phyloP scores from a whole-genome alignment of 2,113 vertebrate genomes.

The Onychorhynchus coronatus region DNA sequence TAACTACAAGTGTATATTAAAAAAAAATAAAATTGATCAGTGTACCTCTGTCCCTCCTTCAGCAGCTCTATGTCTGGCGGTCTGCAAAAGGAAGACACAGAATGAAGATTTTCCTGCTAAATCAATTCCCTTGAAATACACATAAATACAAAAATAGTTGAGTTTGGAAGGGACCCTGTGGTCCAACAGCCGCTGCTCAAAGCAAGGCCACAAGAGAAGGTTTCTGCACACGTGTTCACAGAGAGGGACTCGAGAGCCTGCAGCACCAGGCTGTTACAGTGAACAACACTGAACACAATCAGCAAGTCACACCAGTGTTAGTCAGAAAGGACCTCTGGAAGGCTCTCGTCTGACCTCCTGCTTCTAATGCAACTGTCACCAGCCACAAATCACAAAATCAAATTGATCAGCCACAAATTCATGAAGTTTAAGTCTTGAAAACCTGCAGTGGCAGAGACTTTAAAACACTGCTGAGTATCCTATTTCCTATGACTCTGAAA shows the following conservation, averaged over 20 bases:
- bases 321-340: neutral
- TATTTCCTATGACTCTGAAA: neutral
- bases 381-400: neutral
- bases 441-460: neutral
- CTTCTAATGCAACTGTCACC: neutral
- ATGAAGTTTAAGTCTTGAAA: neutral
- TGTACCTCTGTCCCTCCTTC: constrained; percentile 84
- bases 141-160: neutral
- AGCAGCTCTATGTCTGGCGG: constrained; percentile 82
- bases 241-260: rapidly evolving
- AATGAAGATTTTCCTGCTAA: neutral
- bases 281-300: neutral
- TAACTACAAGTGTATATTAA: neutral
- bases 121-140: neutral
- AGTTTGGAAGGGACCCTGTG: neutral
- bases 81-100: constrained; percentile 69
- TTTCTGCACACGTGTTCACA: neutral
- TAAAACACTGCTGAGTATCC: neutral
- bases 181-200: neutral
- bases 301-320: neutral
- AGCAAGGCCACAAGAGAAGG: neutral
- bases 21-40: neutral
- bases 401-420: neutral
- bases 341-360: neutral
- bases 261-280: rapidly evolving